phyloP scores from a whole-genome alignment of 1,140 invertebrate species.

The Armadillidium nasatum region DNA sequence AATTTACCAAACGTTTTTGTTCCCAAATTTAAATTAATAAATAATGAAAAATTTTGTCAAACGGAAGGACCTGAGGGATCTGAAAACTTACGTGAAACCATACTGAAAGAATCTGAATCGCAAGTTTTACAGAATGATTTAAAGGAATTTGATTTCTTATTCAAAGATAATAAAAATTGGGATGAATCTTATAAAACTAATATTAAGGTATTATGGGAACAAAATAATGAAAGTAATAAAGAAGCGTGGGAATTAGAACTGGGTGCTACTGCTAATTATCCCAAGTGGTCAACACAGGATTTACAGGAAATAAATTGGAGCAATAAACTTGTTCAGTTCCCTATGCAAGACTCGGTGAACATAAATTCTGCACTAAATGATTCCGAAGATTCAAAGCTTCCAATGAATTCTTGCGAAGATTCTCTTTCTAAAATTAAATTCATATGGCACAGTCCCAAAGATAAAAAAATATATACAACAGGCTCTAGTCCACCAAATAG shows the following conservation, averaged over 20 bases:
- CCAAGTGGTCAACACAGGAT: constrained; percentile 1
- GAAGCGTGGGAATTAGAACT: constrained; percentile 1
- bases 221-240: background rate
- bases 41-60: constrained; percentile 58
- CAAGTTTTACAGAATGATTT: background rate
- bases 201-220: background rate
- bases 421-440: background rate
- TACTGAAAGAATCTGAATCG: background rate
- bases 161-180: background rate
- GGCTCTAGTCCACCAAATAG: background rate
- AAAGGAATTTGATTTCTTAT: background rate
- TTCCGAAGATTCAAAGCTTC: background rate
- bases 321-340: background rate
- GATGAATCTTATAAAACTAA: background rate
- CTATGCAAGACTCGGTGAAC: background rate
- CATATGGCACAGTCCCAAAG: background rate
- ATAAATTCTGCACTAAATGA: background rate
- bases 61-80: constrained; percentile 49
- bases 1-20: constrained; percentile 50
- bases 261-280: background rate
- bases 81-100: background rate
- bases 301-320: background rate
- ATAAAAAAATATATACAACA: background rate
- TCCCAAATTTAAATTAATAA: constrained; percentile 55
- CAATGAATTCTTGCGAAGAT: background rate